Evolutionary conservation across 2,888 invertebrate species (phyloP).

Genomic region (Chaetogeoica ovagalla): DNA sequence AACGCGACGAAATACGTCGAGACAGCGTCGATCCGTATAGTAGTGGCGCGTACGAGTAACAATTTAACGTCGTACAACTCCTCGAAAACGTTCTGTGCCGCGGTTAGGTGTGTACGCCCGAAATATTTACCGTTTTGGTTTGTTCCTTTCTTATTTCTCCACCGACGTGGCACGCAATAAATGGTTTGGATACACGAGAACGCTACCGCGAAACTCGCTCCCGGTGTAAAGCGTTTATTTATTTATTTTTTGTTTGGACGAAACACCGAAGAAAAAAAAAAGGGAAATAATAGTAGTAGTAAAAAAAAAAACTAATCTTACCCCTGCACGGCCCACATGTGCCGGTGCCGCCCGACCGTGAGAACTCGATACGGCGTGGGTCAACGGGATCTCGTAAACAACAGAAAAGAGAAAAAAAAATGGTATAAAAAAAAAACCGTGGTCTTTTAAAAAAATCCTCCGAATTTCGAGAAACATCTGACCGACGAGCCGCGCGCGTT

Average conservation of each 20-base stretch:
- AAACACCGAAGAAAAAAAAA: constrained; percentile 13
- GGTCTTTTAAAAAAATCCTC: constrained; percentile 37
- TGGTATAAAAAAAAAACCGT: not conserved
- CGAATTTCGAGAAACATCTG: constrained; percentile 46
- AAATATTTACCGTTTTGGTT: constrained; percentile 22
- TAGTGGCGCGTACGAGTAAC: too few species aligned
- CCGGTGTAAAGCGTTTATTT: not conserved
- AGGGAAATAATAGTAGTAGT: not conserved
- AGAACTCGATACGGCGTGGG: constrained; percentile 27
- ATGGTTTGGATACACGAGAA: constrained; percentile 1
- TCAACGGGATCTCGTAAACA: constrained; percentile 30
- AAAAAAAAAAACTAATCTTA: constrained; percentile 29
- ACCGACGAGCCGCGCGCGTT: not conserved
- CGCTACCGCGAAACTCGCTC: constrained; percentile 7
- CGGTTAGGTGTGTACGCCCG: not conserved
- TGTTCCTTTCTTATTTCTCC: not conserved
- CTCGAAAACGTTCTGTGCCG: too few species aligned
- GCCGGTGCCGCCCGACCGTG: constrained; percentile 36
- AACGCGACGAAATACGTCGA: too few species aligned
- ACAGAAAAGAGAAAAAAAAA: constrained; percentile 7
- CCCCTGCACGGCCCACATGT: constrained; percentile 35
- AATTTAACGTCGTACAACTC: too few species aligned
- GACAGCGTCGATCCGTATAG: too few species aligned
- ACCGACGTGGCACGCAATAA: constrained; percentile 14
- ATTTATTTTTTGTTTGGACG: constrained; percentile 35